Conservation (phyloP, 2,113 vertebrate species). For the Erpornis zantholeuca region DNA sequence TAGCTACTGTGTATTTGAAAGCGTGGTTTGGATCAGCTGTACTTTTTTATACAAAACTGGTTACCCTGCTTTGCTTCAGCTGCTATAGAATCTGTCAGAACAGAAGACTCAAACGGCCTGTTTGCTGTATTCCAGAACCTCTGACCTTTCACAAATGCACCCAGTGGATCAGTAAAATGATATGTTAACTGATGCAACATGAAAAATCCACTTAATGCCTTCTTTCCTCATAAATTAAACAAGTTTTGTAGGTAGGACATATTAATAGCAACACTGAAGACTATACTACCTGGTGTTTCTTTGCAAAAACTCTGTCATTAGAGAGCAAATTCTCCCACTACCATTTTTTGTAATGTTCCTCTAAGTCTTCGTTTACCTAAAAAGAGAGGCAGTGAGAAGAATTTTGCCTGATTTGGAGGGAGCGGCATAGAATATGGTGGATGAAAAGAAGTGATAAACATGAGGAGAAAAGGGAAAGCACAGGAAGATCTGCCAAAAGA, state of each 20-base stretch:
- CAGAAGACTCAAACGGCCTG: background rate
- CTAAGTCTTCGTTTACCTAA: background rate
- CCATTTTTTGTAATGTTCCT: background rate
- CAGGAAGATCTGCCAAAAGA: background rate
- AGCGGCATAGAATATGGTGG: background rate
- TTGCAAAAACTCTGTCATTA: background rate
- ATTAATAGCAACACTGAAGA: background rate
- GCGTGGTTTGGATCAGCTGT: background rate
- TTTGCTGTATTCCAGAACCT: background rate
- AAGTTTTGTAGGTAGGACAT: background rate
- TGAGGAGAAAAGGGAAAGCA: background rate
- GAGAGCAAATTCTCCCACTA: background rate
- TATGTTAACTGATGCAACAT: background rate
- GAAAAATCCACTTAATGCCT: background rate
- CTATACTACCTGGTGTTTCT: background rate
- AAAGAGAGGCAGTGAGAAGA: background rate
- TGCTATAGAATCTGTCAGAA: background rate
- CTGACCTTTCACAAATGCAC: background rate
- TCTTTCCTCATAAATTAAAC: background rate
- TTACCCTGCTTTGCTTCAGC: background rate
- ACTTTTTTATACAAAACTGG: background rate
- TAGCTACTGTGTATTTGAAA: background rate
- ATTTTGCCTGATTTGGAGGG: background rate
- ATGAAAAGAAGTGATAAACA: background rate
- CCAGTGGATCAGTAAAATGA: background rate